Conservation (phyloP, 2,797 vertebrate genomes). For the Myoxocephalus aenaeus region DNA sequence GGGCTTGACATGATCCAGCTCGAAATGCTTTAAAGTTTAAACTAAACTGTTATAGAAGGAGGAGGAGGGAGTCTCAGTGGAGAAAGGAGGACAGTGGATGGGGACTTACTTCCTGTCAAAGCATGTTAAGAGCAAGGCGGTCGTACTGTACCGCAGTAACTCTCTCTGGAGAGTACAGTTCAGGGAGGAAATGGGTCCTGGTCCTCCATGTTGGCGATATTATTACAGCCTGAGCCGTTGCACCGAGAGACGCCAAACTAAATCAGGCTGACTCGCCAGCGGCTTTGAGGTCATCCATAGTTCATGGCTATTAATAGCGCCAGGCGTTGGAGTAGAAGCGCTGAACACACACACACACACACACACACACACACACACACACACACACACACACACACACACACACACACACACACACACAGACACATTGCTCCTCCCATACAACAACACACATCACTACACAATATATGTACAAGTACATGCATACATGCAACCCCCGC, state of each 20-base stretch:
- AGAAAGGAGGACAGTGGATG: constrained; percentile 43
- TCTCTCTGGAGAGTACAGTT: constrained; percentile 40
- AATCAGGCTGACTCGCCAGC: constrained; percentile 59
- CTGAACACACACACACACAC: constrained; percentile 18
- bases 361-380: constrained; percentile 4
- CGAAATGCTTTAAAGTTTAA: constrained; percentile 30
- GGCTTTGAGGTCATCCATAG: constrained; percentile 68
- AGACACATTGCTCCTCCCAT: constrained; percentile 7
- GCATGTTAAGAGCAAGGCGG: constrained; percentile 36
- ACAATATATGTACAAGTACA: constrained; percentile 20
- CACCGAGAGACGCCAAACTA: constrained; percentile 54
- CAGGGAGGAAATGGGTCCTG: constrained; percentile 14
- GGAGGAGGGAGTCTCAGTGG: constrained; percentile 13
- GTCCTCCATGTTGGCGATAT: constrained; percentile 51
- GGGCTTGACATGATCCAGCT: constrained; percentile 30
- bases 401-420: constrained; percentile 18
- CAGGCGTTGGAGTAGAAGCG: constrained; percentile 20
- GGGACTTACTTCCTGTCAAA: constrained; percentile 64
- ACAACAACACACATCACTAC: background rate
- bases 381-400: constrained; percentile 5
- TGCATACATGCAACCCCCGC: constrained; percentile 35
- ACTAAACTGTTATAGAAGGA: constrained; percentile 10
- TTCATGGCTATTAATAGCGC: constrained; percentile 75
- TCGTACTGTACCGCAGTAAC: constrained; percentile 14
- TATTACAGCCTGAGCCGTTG: constrained; percentile 49